Evolutionary conservation across 2,797 vertebrate genomes (phyloP), one percentile per base, ranked within the genome.

Genomic region (Notolepis coatsorum): DNA sequence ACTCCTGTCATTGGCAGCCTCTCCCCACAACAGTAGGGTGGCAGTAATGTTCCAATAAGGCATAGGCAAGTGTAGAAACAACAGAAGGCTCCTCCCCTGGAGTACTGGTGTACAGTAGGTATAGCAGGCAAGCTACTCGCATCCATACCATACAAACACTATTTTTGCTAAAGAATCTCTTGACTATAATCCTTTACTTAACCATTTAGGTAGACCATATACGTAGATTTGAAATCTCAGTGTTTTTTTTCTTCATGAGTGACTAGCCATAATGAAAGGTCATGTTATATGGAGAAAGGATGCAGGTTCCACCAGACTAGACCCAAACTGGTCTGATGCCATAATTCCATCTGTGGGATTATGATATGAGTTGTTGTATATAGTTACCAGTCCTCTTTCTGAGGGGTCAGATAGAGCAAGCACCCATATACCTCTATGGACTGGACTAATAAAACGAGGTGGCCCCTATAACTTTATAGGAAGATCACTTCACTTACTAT

Each of bases 11-110:
- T 68, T 80, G 80, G 75, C 72, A 41, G 73, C 53, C 52, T 45
- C 75, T 65, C 24, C n/a, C n/a, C 65, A 42, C 80, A 73, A 79
- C 82, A 82, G 81, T 77, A 15, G 79, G 89, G 84, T 88, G 88
- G 89, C 87, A 87, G 86, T 85, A 81, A 79, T 80, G 85, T 73
- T 88, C 85, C 80, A 58, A n/a, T n/a, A n/a, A 82, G 75, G 77
- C 78, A 33, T 56, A 71, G 57, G 56, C 75, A 8, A 64, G 75
- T 81, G 81, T 52, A 86, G 72, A 73, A 67, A 68, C 51, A 69
- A 72, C 70, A 82, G 72, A 71, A 71, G 65, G 75, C 86, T 82
- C 85, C 85, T 66, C 86, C 77, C 68, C 60, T 49, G 43, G 49
- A 47, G 59, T 59, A 59, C 75, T 53, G 39, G 35, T 7, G 76